phyloP scores from a whole-genome alignment of 2,888 invertebrate genomes.

The Acutogordius australiensis region DNA sequence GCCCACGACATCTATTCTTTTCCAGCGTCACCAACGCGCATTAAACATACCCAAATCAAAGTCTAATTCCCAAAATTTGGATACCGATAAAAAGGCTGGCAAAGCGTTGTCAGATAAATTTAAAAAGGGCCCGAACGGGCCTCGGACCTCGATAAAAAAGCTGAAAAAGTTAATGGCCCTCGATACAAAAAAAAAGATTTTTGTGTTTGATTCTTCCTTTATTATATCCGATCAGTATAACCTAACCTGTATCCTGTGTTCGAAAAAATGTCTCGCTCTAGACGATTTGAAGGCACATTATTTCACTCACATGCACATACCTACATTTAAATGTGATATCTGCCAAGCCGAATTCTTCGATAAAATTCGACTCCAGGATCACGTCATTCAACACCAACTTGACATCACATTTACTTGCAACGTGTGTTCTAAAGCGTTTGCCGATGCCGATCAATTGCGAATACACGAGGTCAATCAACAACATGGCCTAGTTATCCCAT shows the following conservation, averaged over 20 bases:
- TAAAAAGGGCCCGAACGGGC: not conserved
- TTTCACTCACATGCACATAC: not conserved
- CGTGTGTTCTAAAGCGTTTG: not conserved
- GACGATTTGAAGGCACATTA: not conserved
- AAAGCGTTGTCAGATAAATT: too few relatives aligned
- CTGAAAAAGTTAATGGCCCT: not conserved
- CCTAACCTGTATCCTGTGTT: not conserved
- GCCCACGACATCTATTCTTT: not conserved
- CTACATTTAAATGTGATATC: not conserved
- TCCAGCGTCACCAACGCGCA: not conserved
- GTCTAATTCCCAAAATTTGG: too few relatives aligned
- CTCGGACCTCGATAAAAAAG: not conserved
- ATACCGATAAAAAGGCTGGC: too few relatives aligned
- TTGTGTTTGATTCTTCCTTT: not conserved
- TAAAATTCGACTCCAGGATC: constrained; percentile 3
- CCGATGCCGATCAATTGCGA: not conserved
- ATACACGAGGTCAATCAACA: not conserved
- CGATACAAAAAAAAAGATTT: not conserved
- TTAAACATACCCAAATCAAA: too few relatives aligned
- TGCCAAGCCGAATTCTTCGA: not conserved
- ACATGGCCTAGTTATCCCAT: not conserved
- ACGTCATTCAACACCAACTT: not conserved
- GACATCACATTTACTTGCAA: not conserved
- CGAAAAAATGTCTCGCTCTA: not conserved
- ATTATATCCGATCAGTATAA: not conserved